These are phyloP conservation scores for Ferrisia virgata DNA, from an alignment of 2,888 invertebrate genomes.

Conservation along the genomic window DNA sequence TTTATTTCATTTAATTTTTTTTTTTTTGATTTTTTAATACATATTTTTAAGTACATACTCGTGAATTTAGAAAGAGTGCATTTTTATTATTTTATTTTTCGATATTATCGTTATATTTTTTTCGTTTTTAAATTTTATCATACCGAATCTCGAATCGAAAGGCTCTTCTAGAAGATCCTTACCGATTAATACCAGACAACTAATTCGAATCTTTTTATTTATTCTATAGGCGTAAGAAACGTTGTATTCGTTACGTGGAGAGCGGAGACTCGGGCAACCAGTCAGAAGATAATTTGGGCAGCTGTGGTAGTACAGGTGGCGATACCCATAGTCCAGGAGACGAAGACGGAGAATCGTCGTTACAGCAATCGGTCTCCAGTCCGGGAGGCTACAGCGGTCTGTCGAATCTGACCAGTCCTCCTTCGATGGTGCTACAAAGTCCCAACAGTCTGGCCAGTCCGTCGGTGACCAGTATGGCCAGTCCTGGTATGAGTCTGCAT, in stretches of 20 bases:
- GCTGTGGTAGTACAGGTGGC: conserved; percentile 68
- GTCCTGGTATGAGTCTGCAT: conserved; percentile 59
- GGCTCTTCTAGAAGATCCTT: too few species aligned
- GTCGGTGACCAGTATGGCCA: conserved; percentile 56
- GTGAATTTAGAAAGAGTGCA: background rate
- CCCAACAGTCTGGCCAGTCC: conserved; percentile 70
- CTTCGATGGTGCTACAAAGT: conserved; percentile 71
- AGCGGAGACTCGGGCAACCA: conserved; percentile 65
- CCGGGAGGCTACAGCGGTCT: conserved; percentile 66
- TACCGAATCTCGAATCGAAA: too few species aligned
- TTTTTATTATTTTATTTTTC: conserved; percentile 46
- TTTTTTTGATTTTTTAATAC: conserved; percentile 1
- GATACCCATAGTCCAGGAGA: conserved; percentile 68
- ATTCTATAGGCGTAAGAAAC: conserved; percentile 86
- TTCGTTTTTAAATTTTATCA: conserved; percentile 31
- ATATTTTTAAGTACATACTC: background rate
- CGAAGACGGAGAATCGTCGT: conserved; percentile 61
- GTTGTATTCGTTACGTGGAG: conserved; percentile 94
- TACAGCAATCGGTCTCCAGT: conserved; percentile 56
- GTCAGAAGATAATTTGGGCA: conserved; percentile 72
- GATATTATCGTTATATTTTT: conserved; percentile 30
- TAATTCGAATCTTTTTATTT: background rate
- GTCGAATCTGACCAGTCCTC: conserved; percentile 65
- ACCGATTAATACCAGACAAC: too few species aligned
- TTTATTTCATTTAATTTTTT: background rate